These are phyloP conservation scores for Carcharodon carcharias DNA, from an alignment of 2,797 vertebrate genomes.

Conservation along the genomic window DNA sequence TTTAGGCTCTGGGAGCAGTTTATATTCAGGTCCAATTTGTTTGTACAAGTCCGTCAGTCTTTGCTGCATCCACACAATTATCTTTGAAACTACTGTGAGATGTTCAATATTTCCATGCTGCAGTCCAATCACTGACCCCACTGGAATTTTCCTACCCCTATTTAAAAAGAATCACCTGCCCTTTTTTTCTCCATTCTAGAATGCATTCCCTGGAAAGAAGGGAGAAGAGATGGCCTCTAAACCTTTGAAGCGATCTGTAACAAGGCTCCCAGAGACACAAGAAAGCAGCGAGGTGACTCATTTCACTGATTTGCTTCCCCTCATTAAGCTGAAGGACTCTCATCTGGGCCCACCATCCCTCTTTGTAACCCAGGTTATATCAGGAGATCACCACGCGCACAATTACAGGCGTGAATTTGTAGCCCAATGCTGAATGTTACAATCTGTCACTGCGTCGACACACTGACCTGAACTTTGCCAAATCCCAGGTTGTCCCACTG, in stretches of 20 bases:
- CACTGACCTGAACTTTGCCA: no score
- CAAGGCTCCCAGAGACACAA: background rate
- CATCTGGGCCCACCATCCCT: background rate
- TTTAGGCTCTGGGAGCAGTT: background rate
- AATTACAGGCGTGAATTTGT: background rate
- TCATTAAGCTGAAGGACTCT: background rate
- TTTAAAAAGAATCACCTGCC: background rate
- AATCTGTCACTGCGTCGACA: fast-evolving
- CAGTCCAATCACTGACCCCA: background rate
- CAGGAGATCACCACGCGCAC: background rate
- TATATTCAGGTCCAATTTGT: background rate
- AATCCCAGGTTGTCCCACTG: no score
- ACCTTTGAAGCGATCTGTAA: background rate
- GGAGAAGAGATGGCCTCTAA: background rate
- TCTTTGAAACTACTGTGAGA: background rate
- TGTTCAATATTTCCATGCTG: background rate
- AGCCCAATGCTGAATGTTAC: background rate
- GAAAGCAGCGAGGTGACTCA: background rate
- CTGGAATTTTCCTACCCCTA: background rate
- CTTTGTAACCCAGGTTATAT: background rate
- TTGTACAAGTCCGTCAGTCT: background rate
- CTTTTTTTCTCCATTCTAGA: background rate
- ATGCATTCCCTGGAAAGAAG: background rate
- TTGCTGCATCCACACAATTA: background rate
- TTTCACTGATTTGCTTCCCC: background rate